phyloP scores from a whole-genome alignment of 2,113 vertebrate species.

The Bothrops jararaca region DNA sequence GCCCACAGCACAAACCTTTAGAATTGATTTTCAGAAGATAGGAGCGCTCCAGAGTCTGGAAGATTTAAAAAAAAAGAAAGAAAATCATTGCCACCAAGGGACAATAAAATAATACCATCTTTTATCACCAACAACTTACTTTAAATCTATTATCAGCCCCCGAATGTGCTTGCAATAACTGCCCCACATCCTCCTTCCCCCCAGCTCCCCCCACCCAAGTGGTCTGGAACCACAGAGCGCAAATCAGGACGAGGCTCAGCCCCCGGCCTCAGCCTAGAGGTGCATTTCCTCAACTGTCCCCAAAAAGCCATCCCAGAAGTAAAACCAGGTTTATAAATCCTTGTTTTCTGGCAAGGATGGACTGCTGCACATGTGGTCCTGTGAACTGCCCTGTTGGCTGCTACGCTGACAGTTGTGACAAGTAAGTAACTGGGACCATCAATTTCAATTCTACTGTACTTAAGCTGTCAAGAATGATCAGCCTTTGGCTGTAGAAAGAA shows the following conservation, averaged over 20 bases:
- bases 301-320: neutral
- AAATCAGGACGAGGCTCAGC: neutral
- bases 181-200: neutral
- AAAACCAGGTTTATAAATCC: neutral
- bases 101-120: too few species aligned
- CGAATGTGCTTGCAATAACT: neutral
- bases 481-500: neutral
- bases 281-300: neutral
- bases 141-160: neutral
- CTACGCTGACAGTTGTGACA: neutral
- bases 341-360: neutral
- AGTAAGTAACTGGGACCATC: neutral
- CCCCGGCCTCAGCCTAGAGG: neutral
- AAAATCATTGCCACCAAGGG: neutral
- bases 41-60: constrained; percentile 91
- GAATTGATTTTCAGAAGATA: constrained; percentile 94
- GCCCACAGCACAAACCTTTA: constrained; percentile 77
- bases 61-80: constrained; percentile 14
- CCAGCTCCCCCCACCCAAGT: rapidly evolving
- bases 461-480: neutral
- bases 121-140: neutral
- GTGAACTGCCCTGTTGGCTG: neutral
- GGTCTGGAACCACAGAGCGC: neutral
- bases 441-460: neutral
- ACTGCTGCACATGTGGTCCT: neutral